A percentile compares a stretch with the other conserved stretches of the same genome.
phyloP scores from a whole-genome alignment of 2,888 invertebrate species.

The Caenorhabditis panamensis region DNA sequence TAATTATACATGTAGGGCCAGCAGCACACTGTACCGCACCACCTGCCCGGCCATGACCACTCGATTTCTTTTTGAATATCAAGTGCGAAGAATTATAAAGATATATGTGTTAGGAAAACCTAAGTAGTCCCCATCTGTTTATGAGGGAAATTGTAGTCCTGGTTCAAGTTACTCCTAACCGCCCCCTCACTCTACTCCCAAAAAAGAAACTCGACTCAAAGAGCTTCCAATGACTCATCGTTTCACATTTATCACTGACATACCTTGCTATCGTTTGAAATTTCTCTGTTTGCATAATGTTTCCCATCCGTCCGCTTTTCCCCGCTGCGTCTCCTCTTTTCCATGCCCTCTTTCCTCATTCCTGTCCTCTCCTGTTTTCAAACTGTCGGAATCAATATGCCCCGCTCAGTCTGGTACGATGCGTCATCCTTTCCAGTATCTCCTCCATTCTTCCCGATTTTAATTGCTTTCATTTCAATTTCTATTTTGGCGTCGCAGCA shows the following conservation, averaged over 20 bases:
- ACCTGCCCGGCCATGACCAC: conserved; percentile 32
- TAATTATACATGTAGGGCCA: conserved; percentile 51
- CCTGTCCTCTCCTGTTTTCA: conserved; percentile 33
- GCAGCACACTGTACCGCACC: conserved; percentile 23
- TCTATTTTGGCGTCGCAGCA: background rate
- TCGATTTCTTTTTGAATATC: conserved; percentile 13
- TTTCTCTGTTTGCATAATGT: conserved; percentile 55
- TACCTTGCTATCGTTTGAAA: conserved; percentile 26
- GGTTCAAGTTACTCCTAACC: background rate
- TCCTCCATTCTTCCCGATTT: conserved; percentile 21
- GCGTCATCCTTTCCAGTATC: conserved; percentile 29
- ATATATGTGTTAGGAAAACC: conserved; percentile 2
- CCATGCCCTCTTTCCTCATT: conserved; percentile 19
- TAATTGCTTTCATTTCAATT: conserved; percentile 21
- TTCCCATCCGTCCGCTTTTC: conserved; percentile 5
- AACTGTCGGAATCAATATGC: conserved; percentile 48
- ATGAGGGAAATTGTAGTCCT: background rate
- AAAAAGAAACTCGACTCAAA: background rate
- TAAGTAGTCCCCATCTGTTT: conserved; percentile 21
- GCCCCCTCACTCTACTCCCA: background rate
- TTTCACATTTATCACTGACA: conserved; percentile 25
- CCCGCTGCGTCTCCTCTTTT: conserved; percentile 26
- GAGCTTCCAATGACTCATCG: conserved; percentile 38
- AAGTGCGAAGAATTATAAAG: background rate
- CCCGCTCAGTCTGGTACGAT: conserved; percentile 29